Conservation (phyloP, 2,113 vertebrate species). For the Paramisgurnus dabryanus region DNA sequence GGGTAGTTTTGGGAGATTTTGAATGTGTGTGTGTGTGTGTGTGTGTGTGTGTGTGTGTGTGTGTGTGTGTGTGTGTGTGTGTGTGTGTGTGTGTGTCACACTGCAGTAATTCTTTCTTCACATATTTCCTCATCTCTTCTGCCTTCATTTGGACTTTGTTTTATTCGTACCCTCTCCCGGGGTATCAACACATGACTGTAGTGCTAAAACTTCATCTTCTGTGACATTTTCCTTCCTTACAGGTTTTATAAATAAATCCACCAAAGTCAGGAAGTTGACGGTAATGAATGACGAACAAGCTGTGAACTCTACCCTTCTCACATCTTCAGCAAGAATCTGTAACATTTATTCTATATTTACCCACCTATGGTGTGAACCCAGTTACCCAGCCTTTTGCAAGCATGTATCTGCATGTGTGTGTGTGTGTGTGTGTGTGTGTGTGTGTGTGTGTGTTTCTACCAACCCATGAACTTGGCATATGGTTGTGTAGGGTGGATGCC, state of each 20-base stretch:
- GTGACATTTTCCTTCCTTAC: slow-evolving; percentile 51
- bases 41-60: slow-evolving; percentile 3
- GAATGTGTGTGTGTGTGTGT: slow-evolving; percentile 13
- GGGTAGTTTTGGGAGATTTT: slow-evolving; percentile 12
- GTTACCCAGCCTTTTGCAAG: slow-evolving; percentile 26
- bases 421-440: slow-evolving; percentile 25
- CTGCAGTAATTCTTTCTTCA: slow-evolving; percentile 13
- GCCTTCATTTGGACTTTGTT: slow-evolving; percentile 15
- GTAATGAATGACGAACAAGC: neutral
- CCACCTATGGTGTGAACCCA: slow-evolving; percentile 37
- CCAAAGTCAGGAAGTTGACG: slow-evolving; percentile 40
- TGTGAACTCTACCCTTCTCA: slow-evolving; percentile 33
- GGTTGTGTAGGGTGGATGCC: slow-evolving; percentile 22
- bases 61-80: slow-evolving; percentile 3
- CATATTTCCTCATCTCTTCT: neutral
- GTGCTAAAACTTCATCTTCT: slow-evolving; percentile 48
- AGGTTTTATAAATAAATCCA: slow-evolving; percentile 55
- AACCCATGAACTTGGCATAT: slow-evolving; percentile 31
- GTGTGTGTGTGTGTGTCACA: slow-evolving; percentile 16
- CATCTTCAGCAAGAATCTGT: slow-evolving; percentile 28
- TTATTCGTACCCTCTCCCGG: slow-evolving; percentile 1
- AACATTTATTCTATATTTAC: slow-evolving; percentile 48
- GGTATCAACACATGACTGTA: slow-evolving; percentile 41
- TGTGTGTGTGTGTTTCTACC: slow-evolving; percentile 37
- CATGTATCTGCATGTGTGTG: slow-evolving; percentile 3